These are phyloP conservation scores for Parotocinclus haroldoi DNA, from an alignment of 2,797 vertebrate genomes.

Conservation along the genomic window DNA sequence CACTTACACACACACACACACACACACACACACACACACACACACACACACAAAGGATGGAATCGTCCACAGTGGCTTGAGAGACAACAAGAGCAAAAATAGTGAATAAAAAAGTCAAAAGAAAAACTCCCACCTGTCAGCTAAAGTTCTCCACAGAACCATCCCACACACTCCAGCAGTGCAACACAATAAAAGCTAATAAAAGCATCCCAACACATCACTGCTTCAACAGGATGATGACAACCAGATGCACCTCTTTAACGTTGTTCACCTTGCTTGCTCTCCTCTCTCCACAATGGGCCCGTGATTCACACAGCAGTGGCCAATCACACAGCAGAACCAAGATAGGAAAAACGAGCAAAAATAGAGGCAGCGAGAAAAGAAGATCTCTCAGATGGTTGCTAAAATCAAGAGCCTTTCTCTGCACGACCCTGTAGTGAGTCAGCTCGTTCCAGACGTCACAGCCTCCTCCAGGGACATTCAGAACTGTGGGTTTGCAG, in stretches of 20 bases:
- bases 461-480: slow-evolving; percentile 41
- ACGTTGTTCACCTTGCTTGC: slow-evolving; percentile 24
- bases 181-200: slow-evolving; percentile 20
- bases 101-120: slow-evolving; percentile 1
- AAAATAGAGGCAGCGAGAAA: slow-evolving; percentile 31
- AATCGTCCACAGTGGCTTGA: no score
- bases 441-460: slow-evolving; percentile 44
- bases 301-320: slow-evolving; percentile 22
- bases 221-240: background rate
- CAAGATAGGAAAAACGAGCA: slow-evolving; percentile 11
- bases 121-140: no score
- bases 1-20: no score
- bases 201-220: slow-evolving; percentile 1
- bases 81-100: background rate
- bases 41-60: no score
- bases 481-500: slow-evolving; percentile 22
- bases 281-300: slow-evolving; percentile 13
- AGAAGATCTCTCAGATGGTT: slow-evolving; percentile 22
- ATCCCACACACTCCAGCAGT: slow-evolving; percentile 21
- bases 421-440: slow-evolving; percentile 28
- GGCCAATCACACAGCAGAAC: slow-evolving; percentile 5
- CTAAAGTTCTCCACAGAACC: background rate
- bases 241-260: slow-evolving; percentile 9
- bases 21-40: no score
- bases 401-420: slow-evolving; percentile 37